Percentiles rank a stretch among this genome's conserved stretches.
Conservation (phyloP, 2,888 invertebrate species). For the Rotaria macrura region DNA sequence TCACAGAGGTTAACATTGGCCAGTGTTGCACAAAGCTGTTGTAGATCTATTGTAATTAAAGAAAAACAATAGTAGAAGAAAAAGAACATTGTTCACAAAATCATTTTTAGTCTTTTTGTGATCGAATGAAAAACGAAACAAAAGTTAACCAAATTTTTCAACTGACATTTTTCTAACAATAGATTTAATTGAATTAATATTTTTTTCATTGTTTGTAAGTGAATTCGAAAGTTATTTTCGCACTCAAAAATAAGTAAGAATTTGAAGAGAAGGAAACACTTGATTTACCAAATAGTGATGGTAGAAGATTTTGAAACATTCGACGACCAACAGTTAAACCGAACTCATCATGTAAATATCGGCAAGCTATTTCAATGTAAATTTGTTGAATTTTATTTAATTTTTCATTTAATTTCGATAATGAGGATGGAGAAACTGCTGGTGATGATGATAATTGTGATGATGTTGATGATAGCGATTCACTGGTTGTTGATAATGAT, state of each 20-base stretch:
- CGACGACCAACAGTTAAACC: background rate
- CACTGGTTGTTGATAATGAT: background rate
- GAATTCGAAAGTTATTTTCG: background rate
- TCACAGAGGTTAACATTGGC: constrained; percentile 17
- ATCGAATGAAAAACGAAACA: too few relatives aligned
- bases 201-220: background rate
- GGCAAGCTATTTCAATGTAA: background rate
- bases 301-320: background rate
- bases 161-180: too few relatives aligned
- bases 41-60: background rate
- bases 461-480: background rate
- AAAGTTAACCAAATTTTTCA: too few relatives aligned
- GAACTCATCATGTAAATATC: background rate
- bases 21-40: constrained; percentile 5
- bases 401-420: background rate
- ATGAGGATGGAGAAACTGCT: background rate
- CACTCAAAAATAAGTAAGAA: background rate
- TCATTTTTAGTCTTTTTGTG: too few relatives aligned
- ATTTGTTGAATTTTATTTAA: background rate
- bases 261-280: too few relatives aligned
- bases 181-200: background rate
- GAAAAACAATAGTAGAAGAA: background rate
- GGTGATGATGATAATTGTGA: background rate
- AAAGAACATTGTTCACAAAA: too few relatives aligned
- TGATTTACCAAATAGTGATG: background rate